Conservation (phyloP, 2,797 vertebrate species). For the Distichodus sexfasciatus region DNA sequence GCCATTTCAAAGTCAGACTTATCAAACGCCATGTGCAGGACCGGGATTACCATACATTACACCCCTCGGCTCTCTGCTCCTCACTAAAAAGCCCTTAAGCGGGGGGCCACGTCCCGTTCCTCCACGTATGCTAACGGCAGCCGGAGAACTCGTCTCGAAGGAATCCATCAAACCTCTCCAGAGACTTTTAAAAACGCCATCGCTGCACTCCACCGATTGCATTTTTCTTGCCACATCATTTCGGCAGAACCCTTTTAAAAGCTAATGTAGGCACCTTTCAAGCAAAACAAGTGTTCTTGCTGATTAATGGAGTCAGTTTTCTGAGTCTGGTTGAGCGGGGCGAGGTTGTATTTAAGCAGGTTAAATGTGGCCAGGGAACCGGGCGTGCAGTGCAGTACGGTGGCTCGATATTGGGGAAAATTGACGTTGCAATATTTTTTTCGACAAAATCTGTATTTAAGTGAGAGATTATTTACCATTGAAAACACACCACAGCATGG, state of each 20-base stretch:
- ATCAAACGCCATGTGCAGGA: conserved; percentile 59
- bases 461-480: no score
- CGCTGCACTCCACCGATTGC: not conserved
- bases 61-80: conserved; percentile 50
- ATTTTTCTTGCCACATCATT: not conserved
- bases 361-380: no score
- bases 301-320: no score
- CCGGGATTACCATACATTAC: conserved; percentile 63
- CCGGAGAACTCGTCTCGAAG: not conserved
- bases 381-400: no score
- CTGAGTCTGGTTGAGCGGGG: no score
- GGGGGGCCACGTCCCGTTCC: not conserved
- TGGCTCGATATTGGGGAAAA: no score
- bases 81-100: conserved; percentile 42
- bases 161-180: not conserved
- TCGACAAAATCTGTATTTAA: no score
- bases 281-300: no score
- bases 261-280: no score
- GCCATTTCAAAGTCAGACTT: conserved; percentile 64
- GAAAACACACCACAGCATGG: no score
- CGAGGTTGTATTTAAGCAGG: no score
- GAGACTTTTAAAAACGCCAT: not conserved
- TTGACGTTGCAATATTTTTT: no score
- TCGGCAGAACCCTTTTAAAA: not conserved
- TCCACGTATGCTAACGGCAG: conserved; percentile 17